These are phyloP conservation scores for Melozone crissalis DNA, from an alignment of 2,113 vertebrate genomes.

Conservation along the genomic window DNA sequence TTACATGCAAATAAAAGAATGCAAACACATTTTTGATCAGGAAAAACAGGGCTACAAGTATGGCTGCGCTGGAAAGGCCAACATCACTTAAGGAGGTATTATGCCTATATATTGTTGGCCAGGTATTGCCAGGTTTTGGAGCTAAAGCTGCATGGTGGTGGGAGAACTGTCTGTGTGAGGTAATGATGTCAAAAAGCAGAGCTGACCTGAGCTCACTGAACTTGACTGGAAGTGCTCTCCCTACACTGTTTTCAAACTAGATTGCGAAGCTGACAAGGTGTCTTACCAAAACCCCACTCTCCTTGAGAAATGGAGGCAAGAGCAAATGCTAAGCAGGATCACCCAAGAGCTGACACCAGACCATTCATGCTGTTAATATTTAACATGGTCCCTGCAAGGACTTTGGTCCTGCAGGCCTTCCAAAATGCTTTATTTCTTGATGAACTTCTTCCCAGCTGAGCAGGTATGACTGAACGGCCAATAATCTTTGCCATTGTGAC, in stretches of 20 bases:
- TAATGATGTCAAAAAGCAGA: background rate
- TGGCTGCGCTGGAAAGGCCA: background rate
- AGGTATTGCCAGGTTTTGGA: background rate
- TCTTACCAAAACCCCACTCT: background rate
- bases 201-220: background rate
- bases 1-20: background rate
- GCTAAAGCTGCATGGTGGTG: background rate
- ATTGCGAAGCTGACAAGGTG: background rate
- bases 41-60: background rate
- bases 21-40: background rate
- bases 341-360: background rate
- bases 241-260: background rate
- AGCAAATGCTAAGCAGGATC: background rate
- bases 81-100: rapidly evolving
- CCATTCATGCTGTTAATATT: background rate
- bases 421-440: background rate
- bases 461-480: background rate
- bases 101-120: rapidly evolving
- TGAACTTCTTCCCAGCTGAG: background rate
- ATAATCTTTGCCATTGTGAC: background rate
- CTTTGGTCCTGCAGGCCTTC: background rate
- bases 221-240: background rate
- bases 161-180: background rate
- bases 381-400: background rate
- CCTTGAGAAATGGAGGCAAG: background rate